phyloP scores from a whole-genome alignment of 1,140 invertebrate genomes.

The Drosophila azteca region DNA sequence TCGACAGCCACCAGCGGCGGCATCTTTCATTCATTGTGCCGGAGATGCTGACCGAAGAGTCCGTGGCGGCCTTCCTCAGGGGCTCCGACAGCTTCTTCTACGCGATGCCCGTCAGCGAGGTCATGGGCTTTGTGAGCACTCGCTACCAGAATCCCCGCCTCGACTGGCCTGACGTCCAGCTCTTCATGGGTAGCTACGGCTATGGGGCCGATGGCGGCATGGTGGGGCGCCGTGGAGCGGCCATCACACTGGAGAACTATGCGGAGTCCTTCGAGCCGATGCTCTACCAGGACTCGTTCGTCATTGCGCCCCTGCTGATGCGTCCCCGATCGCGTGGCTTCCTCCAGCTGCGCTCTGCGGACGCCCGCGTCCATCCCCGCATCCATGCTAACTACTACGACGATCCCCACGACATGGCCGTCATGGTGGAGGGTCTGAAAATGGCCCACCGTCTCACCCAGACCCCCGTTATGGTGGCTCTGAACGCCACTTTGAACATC shows the following conservation, averaged over 20 bases:
- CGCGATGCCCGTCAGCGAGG: slow-evolving; percentile 88
- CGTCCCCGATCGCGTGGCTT: slow-evolving; percentile 89
- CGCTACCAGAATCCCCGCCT: slow-evolving; percentile 87
- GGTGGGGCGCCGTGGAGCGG: slow-evolving; percentile 87
- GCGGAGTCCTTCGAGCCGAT: slow-evolving; percentile 88
- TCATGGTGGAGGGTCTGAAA: slow-evolving; percentile 90
- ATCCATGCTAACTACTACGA: slow-evolving; percentile 93
- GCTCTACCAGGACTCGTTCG: slow-evolving; percentile 87
- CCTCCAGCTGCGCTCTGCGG: slow-evolving; percentile 86
- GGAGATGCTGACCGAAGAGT: slow-evolving; percentile 84
- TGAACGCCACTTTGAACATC: slow-evolving; percentile 87
- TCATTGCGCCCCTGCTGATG: slow-evolving; percentile 87
- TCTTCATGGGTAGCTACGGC: slow-evolving; percentile 88
- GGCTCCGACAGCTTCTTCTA: slow-evolving; percentile 87
- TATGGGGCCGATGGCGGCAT: slow-evolving; percentile 91
- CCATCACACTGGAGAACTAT: slow-evolving; percentile 88
- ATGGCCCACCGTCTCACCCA: slow-evolving; percentile 87
- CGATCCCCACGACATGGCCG: slow-evolving; percentile 88
- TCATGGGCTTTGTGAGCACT: slow-evolving; percentile 90
- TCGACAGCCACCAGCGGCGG: slow-evolving; percentile 83
- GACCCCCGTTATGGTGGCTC: slow-evolving; percentile 86
- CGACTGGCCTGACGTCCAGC: slow-evolving; percentile 91
- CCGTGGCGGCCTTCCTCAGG: slow-evolving; percentile 85
- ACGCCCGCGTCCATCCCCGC: slow-evolving; percentile 89
- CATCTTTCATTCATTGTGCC: slow-evolving; percentile 87